Percentiles rank a stretch among this genome's conserved stretches.
Conservation (phyloP, 2,888 invertebrate genomes). For the Synergus japonicus region DNA sequence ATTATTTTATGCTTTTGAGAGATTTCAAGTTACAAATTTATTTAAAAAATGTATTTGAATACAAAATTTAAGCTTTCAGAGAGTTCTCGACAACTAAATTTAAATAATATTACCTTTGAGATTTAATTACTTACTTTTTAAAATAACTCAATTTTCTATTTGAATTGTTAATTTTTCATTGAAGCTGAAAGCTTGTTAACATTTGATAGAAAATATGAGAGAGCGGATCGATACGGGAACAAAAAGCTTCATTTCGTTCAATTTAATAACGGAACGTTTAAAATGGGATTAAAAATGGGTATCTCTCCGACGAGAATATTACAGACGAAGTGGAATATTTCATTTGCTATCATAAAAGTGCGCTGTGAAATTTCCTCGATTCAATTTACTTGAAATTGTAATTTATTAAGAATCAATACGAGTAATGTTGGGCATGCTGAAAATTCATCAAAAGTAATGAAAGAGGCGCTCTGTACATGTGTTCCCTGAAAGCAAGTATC, state of each 20-base stretch:
- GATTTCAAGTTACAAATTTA: no score
- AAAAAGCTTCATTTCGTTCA: constrained; percentile 36
- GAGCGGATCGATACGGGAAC: constrained; percentile 15
- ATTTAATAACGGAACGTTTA: constrained; percentile 34
- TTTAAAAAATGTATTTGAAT: no score
- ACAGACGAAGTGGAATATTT: constrained; percentile 34
- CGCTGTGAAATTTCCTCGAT: background rate
- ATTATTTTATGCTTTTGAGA: no score
- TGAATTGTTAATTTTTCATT: constrained; percentile 21
- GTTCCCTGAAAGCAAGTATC: constrained; percentile 27
- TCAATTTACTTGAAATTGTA: constrained; percentile 21
- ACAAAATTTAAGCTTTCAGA: background rate
- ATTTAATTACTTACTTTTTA: background rate
- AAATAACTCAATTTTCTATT: constrained; percentile 15
- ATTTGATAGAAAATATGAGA: constrained; percentile 33
- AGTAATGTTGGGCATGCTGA: constrained; percentile 10
- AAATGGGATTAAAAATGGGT: constrained; percentile 22
- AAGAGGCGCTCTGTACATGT: constrained; percentile 24
- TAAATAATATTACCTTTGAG: background rate
- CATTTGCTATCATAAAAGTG: constrained; percentile 27
- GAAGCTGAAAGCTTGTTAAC: constrained; percentile 29
- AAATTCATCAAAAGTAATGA: constrained; percentile 33
- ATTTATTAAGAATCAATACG: constrained; percentile 35
- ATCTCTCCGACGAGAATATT: constrained; percentile 21
- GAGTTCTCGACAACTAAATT: background rate